phyloP scores from a whole-genome alignment of 1,140 invertebrate species.

The Drosophila aff. region DNA sequence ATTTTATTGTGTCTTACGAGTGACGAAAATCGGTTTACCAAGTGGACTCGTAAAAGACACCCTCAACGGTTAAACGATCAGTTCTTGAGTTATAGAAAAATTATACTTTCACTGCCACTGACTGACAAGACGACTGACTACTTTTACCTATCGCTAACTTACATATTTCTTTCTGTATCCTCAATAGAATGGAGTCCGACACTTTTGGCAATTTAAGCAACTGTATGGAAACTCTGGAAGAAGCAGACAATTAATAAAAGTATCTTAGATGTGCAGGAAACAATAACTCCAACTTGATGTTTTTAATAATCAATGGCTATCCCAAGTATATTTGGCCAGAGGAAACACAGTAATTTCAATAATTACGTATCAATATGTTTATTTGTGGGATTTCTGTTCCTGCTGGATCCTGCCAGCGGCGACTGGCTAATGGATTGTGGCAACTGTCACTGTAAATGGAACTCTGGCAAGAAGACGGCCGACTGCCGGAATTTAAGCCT shows the following conservation, averaged over 20 bases:
- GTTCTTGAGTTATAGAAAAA: no score
- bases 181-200: slow-evolving; percentile 2
- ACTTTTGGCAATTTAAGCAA: neutral
- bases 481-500: slow-evolving; percentile 90
- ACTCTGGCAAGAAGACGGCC: slow-evolving; percentile 91
- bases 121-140: neutral
- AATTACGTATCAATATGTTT: slow-evolving; percentile 8
- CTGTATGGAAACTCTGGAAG: neutral
- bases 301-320: slow-evolving; percentile 10
- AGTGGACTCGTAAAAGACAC: no score
- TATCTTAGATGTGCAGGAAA: neutral
- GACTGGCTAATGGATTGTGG: slow-evolving; percentile 87
- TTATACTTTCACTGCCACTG: neutral
- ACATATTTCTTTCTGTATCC: neutral
- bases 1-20: neutral
- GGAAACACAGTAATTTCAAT: neutral
- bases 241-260: no score
- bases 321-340: slow-evolving; percentile 1
- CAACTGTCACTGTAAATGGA: slow-evolving; percentile 91
- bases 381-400: slow-evolving; percentile 12
- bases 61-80: no score
- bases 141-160: neutral
- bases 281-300: slow-evolving; percentile 4
- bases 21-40: neutral
- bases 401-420: neutral